These are phyloP conservation scores for Oryzias javanicus DNA, from an alignment of 2,113 vertebrate genomes.

Conservation along the genomic window DNA sequence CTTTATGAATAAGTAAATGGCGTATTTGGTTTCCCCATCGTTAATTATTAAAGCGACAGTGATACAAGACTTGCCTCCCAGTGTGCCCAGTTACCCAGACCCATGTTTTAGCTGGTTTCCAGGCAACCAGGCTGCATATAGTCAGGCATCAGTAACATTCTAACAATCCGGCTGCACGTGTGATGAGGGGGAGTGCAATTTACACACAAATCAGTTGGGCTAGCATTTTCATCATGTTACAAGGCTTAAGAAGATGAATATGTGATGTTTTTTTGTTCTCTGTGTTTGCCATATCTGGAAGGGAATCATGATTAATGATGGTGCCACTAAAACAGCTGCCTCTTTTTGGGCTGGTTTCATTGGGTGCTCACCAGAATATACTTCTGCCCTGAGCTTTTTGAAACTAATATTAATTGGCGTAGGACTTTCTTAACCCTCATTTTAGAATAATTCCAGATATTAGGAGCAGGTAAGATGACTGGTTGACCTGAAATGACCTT, in stretches of 20 bases:
- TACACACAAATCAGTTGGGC: conserved; percentile 73
- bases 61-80: conserved; percentile 79
- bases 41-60: conserved; percentile 83
- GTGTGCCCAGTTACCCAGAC: conserved; percentile 71
- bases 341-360: conserved; percentile 25
- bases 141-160: conserved; percentile 81
- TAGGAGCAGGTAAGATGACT: conserved; percentile 22
- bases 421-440: conserved; percentile 1
- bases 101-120: conserved; percentile 78
- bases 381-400: conserved; percentile 5
- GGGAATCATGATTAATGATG: conserved; percentile 45
- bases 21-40: conserved; percentile 77
- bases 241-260: conserved; percentile 60
- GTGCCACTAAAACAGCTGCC: conserved; percentile 31
- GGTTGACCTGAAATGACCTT: conserved; percentile 43
- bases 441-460: conserved; percentile 11
- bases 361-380: conserved; percentile 26
- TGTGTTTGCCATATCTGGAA: conserved; percentile 48
- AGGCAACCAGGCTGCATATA: conserved; percentile 78
- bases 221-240: conserved; percentile 69
- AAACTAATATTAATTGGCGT: conserved; percentile 21
- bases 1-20: conserved; percentile 79
- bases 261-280: conserved; percentile 27
- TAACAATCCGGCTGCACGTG: conserved; percentile 76
- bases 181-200: conserved; percentile 73